Evolutionary conservation across 2,113 vertebrate species (phyloP), one percentile per base, ranked within the genome.

Genomic region (zebrafish (Danio rerio)): DNA sequence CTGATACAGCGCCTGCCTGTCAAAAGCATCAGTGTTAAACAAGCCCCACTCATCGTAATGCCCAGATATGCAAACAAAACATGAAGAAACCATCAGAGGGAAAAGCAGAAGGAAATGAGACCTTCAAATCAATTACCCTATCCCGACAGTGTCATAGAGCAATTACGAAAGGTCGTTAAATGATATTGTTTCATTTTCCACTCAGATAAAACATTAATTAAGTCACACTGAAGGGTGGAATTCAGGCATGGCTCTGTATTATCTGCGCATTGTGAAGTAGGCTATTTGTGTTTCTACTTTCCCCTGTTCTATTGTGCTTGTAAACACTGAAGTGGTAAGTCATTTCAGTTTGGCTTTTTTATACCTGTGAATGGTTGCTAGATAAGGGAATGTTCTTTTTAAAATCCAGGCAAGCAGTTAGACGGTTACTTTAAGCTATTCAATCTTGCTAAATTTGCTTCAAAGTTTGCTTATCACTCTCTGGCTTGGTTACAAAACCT

Each of bases 1-100:
- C 82, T 82, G 82, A 84, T 78, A 61, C 78, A 81, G 79, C 21
- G 3, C 74, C n/a, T 62, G 74, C 59, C 82, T 86, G 82, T 70
- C 79, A 83, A 75, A 73, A 66, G 55, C 73, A 73, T 42, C 78
- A 53, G n/a, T 63, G 42, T 70, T 56, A 40, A 68, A 82, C 42
- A 68, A 49, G 18, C 52, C 12, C 31, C 20, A 45, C 21, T 20
- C 43, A 65, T 55, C 18, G 45, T 40, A 62, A 78, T 50, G 50
- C 20, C 55, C 16, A 72, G 31, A 73, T 45, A 45, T 63, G 52
- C 47, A 61, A 56, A 80, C 53, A 58, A 75, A 75, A 75, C 72
- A 58, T 42, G 71, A n/a, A 56, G 52, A 73, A 52, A 73, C 15
- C 55, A 58, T 20, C 40, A 59, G 40, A 59, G 71, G 9, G 31